phyloP scores from a whole-genome alignment of 2,888 invertebrate genomes.

The Chirona hameri region DNA sequence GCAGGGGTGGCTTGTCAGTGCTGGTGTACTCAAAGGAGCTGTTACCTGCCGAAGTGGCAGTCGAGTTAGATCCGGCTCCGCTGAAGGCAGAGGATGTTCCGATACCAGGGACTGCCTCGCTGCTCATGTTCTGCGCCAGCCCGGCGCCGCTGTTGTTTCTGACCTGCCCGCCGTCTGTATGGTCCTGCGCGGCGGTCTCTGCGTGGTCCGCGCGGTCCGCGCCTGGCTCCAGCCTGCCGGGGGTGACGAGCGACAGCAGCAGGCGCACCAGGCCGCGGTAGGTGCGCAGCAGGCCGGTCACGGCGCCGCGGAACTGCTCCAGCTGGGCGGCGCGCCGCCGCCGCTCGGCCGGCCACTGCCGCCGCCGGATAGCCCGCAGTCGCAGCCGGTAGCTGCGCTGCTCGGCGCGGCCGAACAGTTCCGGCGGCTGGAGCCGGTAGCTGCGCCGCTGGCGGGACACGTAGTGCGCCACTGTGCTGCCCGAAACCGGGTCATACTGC shows the following conservation, averaged over 20 bases:
- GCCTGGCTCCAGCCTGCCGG: neutral
- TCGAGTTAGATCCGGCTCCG: neutral
- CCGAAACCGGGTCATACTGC: conserved; percentile 2
- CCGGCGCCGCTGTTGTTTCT: too few species aligned
- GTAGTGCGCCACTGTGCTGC: conserved; percentile 12
- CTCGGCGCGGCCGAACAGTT: conserved; percentile 4
- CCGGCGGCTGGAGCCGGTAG: conserved; percentile 2
- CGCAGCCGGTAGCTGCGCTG: conserved; percentile 9
- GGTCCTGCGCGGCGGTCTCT: neutral
- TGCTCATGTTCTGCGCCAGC: neutral
- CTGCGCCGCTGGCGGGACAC: conserved; percentile 9
- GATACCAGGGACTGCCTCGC: too few species aligned
- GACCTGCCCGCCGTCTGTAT: too few species aligned
- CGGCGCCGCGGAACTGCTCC: conserved; percentile 5
- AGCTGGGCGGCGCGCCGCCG: neutral
- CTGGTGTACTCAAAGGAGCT: too few species aligned
- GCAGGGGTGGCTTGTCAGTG: too few species aligned
- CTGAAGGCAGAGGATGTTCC: too few species aligned
- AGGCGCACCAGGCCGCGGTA: conserved; percentile 31
- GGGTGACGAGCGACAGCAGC: neutral
- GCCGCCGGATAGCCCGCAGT: conserved; percentile 1
- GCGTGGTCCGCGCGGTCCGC: neutral
- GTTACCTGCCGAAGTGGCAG: neutral
- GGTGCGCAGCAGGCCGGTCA: neutral
- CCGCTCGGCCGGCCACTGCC: neutral